These are phyloP conservation scores for Porites divaricata DNA, from an alignment of 92 coral and sea anemone genomes.

Conservation along the genomic window DNA sequence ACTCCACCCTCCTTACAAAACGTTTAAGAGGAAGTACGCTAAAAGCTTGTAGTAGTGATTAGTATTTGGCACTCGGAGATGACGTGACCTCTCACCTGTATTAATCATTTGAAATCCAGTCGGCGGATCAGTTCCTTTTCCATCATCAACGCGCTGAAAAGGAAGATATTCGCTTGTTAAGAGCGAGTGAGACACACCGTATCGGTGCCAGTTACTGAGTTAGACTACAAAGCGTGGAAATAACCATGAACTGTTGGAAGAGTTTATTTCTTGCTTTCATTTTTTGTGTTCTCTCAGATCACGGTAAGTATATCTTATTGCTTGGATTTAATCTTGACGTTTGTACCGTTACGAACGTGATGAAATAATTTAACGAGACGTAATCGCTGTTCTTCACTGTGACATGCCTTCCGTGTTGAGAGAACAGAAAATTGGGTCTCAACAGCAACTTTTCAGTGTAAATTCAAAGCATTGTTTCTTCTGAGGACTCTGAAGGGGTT, in stretches of 20 bases:
- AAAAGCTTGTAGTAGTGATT: background rate
- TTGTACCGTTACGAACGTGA: background rate
- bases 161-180: background rate
- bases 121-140: background rate
- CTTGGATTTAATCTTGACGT: background rate
- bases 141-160: background rate
- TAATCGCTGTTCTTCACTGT: background rate
- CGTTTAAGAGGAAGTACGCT: too few relatives aligned
- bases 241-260: background rate
- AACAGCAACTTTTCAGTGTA: too few relatives aligned
- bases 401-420: too few relatives aligned
- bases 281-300: background rate
- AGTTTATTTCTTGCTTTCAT: background rate
- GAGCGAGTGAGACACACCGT: background rate
- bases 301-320: background rate
- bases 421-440: too few relatives aligned
- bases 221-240: background rate
- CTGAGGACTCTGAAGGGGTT: too few relatives aligned
- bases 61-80: background rate
- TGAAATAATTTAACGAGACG: background rate
- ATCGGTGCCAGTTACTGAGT: background rate
- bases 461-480: too few relatives aligned
- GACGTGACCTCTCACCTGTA: background rate
- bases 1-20: too few relatives aligned
- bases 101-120: background rate